Evolutionary conservation across 2,797 vertebrate genomes (phyloP).

Genomic region (Vespertilio murinus): DNA sequence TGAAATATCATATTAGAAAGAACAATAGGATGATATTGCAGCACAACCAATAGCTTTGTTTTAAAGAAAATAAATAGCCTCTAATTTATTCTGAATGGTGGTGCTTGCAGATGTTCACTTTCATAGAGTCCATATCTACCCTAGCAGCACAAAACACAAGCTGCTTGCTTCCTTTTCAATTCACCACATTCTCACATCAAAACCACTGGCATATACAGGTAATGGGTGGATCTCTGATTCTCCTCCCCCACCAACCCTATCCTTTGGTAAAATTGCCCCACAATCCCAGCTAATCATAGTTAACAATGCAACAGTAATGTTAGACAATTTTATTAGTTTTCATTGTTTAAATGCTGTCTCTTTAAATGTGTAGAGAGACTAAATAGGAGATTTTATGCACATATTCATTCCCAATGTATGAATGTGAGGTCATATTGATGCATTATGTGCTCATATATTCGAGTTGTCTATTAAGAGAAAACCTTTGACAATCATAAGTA

Average conservation of each 20-base stretch:
- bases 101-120: neutral
- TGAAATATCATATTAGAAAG: neutral
- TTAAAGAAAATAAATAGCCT: neutral
- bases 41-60: neutral
- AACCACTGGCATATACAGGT: neutral
- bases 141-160: neutral
- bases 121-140: neutral
- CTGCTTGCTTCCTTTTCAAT: neutral
- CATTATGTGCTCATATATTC: neutral
- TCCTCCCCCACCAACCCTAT: neutral
- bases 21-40: neutral
- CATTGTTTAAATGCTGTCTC: neutral
- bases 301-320: neutral
- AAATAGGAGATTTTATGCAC: neutral
- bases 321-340: neutral
- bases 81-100: neutral
- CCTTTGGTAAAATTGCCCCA: neutral
- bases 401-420: neutral
- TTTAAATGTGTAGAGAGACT: neutral
- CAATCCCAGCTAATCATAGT: neutral
- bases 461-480: neutral
- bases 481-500: neutral
- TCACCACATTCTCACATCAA: neutral
- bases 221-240: neutral
- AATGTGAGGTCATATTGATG: neutral